These are phyloP conservation scores for Hestina assimilis DNA, from an alignment of 1,140 invertebrate genomes.

Conservation along the genomic window DNA sequence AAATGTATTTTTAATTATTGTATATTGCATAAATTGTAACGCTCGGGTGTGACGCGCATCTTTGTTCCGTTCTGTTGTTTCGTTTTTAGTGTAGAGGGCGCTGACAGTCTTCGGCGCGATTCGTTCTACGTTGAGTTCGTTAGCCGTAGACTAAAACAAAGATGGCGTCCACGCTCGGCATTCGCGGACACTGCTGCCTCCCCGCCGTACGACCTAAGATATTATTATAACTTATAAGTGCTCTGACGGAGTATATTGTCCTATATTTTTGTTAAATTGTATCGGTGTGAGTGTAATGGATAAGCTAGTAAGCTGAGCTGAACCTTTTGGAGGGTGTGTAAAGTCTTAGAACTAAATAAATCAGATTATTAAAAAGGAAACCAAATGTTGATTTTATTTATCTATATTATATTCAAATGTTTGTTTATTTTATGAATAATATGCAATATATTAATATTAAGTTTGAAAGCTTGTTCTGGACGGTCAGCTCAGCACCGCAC, in stretches of 20 bases:
- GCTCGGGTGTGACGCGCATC: conserved; percentile 39
- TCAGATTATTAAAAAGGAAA: conserved; percentile 8
- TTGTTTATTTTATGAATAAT: no score
- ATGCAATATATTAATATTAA: no score
- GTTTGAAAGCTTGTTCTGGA: conserved; percentile 9
- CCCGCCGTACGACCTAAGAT: conserved; percentile 50
- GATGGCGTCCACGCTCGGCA: conserved; percentile 30
- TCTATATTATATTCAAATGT: no score
- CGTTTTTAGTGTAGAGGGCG: conserved; percentile 34
- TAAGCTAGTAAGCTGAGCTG: conserved; percentile 59
- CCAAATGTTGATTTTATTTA: no score
- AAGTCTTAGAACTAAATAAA: conserved; percentile 3
- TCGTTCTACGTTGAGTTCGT: conserved; percentile 27
- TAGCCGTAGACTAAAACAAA: conserved; percentile 36
- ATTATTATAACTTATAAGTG: conserved; percentile 61
- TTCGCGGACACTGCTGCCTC: conserved; percentile 68
- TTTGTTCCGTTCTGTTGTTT: conserved; percentile 41
- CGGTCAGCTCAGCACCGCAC: conserved; percentile 50
- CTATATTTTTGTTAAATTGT: conserved; percentile 79
- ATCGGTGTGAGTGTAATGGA: conserved; percentile 63
- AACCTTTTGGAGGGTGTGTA: conserved; percentile 26
- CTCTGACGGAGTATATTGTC: conserved; percentile 69
- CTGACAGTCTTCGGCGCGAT: conserved; percentile 23
- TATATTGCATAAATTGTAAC: conserved; percentile 66
- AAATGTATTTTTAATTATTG: conserved; percentile 78